Percentiles rank a stretch among this genome's conserved stretches.
Evolutionary conservation across 2,888 invertebrate species (phyloP).

Genomic region (Oxyteleia sp.): DNA sequence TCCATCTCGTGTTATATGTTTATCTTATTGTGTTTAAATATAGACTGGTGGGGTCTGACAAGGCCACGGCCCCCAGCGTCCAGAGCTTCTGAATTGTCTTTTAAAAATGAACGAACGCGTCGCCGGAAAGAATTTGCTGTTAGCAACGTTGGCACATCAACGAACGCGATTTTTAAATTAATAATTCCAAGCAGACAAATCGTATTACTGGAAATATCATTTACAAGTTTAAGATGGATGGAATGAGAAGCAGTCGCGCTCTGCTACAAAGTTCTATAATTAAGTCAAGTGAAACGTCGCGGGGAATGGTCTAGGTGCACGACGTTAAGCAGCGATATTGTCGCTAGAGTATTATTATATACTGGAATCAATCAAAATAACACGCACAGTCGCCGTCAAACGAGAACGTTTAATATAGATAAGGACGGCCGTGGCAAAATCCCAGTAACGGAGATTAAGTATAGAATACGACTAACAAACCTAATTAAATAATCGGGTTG

Average conservation of each 20-base stretch:
- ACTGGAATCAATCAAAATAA: neutral
- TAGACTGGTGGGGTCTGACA: constrained; percentile 3
- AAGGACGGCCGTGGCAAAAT: neutral
- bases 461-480: constrained; percentile 15
- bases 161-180: neutral
- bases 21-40: constrained; percentile 39
- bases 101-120: constrained; percentile 6
- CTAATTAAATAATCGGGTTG: constrained; percentile 8
- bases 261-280: neutral
- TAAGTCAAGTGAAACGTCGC: constrained; percentile 4
- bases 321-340: neutral
- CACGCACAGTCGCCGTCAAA: neutral
- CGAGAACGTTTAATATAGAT: neutral
- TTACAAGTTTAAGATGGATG: neutral
- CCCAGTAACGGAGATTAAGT: constrained; percentile 5
- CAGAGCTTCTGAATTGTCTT: constrained; percentile 3
- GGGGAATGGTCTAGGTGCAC: neutral
- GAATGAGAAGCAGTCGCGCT: neutral
- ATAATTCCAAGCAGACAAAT: neutral
- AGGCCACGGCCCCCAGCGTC: neutral
- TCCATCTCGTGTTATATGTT: constrained; percentile 5
- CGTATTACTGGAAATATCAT: neutral
- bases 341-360: neutral
- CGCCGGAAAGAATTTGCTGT: neutral
- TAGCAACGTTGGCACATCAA: neutral